These are phyloP conservation scores for Campylomormyrus tamandua DNA, from an alignment of 2,113 vertebrate genomes.

Conservation along the genomic window DNA sequence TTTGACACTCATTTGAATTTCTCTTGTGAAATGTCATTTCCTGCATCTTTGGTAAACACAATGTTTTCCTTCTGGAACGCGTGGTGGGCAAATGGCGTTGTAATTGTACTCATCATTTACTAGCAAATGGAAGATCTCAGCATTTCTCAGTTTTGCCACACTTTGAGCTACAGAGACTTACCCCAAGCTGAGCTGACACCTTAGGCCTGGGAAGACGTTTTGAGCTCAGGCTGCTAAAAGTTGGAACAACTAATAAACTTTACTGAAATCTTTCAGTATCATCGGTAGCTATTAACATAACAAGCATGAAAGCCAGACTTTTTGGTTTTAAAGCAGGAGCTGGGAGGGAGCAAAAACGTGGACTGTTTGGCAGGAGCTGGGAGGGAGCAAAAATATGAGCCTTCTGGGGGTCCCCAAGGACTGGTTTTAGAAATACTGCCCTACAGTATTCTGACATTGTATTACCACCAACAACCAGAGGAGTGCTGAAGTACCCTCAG, in stretches of 20 bases:
- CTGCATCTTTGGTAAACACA: neutral
- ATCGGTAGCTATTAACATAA: neutral
- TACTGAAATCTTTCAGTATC: neutral
- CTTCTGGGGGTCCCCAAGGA: neutral
- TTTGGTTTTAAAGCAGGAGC: neutral
- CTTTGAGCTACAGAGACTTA: neutral
- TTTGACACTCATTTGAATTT: neutral
- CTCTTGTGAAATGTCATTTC: neutral
- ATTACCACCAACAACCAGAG: neutral
- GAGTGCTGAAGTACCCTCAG: neutral
- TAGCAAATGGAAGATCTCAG: neutral
- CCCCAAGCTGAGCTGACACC: neutral
- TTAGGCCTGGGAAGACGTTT: neutral
- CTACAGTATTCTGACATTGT: neutral
- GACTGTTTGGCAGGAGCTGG: neutral
- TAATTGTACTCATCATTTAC: neutral
- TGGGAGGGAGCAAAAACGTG: neutral
- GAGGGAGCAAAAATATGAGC: neutral
- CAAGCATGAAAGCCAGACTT: neutral
- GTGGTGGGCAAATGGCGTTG: neutral
- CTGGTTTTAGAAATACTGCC: neutral
- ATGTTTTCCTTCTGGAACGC: neutral
- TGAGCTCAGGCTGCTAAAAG: neutral
- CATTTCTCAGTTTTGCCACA: neutral
- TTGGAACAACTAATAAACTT: neutral